Base-by-base conservation (phyloP, 2,888 invertebrate genomes). In the Urechis unicinctus region DNA sequence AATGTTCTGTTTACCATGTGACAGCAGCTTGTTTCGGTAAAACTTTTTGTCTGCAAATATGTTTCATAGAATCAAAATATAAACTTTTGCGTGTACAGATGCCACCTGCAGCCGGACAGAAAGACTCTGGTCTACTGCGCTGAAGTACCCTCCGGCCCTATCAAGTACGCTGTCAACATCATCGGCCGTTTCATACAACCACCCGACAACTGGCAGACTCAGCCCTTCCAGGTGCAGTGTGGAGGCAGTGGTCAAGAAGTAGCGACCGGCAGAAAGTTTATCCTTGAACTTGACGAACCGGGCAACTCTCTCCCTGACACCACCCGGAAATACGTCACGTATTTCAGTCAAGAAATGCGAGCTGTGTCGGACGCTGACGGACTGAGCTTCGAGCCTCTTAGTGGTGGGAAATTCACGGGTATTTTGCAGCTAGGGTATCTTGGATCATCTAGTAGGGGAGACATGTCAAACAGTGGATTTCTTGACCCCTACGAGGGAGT, bases 281-380 rank as follows among this genome's bases (percentile, higher is more conserved):
- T 68, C 9, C 49, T 70, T 54, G 70, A 70, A 54, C 57, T 70
- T 6, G 64, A 68, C 50, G 70, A 70, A 53, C 70, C 67, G 1
- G 68, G 66, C 2, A 58, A 55, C 5, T 59, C 57, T 2, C 60
- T 70, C 2, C 66, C 67, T 6, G 45, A 45, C 45, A 13, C 9
- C 6, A 56, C 67, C 66, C 55, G 68, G 43, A 68, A 69, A 46
- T 70, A 64, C 31, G 61, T 66, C 21, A 21, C 66, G 24, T 70
- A 67, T 50, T 69, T 69, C 55, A 63, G 66, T 13, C 41, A 58
- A 21, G 60, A 59, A 5, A 64, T 70, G n/a, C 49, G 55, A 1
- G 63, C 66, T 6, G 50, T 53, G 13, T 60, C 66, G 4, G 57
- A 65, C 50, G 47, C 51, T 0, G 55, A 52, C 9, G 57, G 59